These are phyloP conservation scores for Anoplius nigerrimus DNA, from an alignment of 2,888 invertebrate species.

Conservation along the genomic window DNA sequence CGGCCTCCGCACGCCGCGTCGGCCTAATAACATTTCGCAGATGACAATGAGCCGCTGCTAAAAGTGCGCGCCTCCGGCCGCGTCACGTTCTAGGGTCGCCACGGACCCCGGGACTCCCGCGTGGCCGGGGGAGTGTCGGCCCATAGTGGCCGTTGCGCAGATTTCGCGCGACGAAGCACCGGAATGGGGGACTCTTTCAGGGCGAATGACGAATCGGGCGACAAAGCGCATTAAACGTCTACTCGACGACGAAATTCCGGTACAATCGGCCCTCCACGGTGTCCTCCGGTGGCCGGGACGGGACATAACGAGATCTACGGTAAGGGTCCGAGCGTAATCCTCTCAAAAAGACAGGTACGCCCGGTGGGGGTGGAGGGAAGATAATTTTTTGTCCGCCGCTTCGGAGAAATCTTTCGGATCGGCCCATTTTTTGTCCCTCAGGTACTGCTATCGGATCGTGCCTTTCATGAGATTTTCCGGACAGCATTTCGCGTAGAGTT, in stretches of 20 bases:
- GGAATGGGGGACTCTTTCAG: too few relatives aligned
- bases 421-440: too few relatives aligned
- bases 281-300: neutral
- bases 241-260: slow-evolving; percentile 13
- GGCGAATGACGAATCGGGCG: neutral
- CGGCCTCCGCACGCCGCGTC: slow-evolving; percentile 52
- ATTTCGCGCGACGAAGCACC: neutral
- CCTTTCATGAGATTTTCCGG: too few relatives aligned
- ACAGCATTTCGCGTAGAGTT: too few relatives aligned
- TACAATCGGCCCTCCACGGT: neutral
- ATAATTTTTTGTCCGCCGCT: neutral
- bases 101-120: neutral
- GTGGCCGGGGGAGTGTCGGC: too few relatives aligned
- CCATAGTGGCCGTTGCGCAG: neutral
- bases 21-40: slow-evolving; percentile 61
- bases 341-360: slow-evolving; percentile 6
- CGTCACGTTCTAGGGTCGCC: slow-evolving; percentile 31
- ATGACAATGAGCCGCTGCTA: slow-evolving; percentile 43
- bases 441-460: too few relatives aligned
- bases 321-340: slow-evolving; percentile 9
- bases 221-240: slow-evolving; percentile 54
- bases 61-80: neutral
- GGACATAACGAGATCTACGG: slow-evolving; percentile 12
- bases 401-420: too few relatives aligned
- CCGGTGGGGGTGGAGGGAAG: neutral